Conservation (phyloP, 2,797 vertebrate genomes). For the Naso thynnoides region DNA sequence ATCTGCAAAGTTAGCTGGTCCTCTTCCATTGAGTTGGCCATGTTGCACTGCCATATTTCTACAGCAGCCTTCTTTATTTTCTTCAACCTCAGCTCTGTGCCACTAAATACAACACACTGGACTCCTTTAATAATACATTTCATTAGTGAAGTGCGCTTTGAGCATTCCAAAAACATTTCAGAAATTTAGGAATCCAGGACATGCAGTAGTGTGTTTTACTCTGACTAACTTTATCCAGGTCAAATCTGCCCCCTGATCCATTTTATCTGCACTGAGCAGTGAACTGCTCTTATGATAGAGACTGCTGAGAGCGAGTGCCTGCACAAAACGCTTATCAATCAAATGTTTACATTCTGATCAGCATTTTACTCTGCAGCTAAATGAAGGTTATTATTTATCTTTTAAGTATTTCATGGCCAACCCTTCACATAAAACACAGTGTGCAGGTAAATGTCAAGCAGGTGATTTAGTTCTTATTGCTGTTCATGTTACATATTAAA, state of each 20-base stretch:
- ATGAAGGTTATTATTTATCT: neutral
- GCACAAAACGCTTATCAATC: neutral
- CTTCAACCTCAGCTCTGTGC: no score
- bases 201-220: conserved; percentile 3
- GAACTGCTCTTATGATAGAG: conserved; percentile 21
- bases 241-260: conserved; percentile 15
- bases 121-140: neutral
- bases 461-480: neutral
- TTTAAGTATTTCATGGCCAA: neutral
- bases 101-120: no score
- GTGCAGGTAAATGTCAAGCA: neutral
- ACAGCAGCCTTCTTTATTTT: no score
- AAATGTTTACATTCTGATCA: neutral
- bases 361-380: neutral
- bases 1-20: no score
- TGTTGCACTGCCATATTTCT: no score
- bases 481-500: neutral
- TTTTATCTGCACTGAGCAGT: conserved; percentile 5
- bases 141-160: neutral
- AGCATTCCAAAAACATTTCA: neutral
- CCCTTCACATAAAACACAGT: neutral
- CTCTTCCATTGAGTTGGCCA: no score
- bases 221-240: conserved; percentile 49
- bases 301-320: conserved; percentile 22
- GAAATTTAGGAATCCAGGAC: conserved; percentile 9